Evolutionary conservation across 2,888 invertebrate genomes (phyloP), one percentile per base, ranked within the genome.

Genomic region (Amiota mariae): DNA sequence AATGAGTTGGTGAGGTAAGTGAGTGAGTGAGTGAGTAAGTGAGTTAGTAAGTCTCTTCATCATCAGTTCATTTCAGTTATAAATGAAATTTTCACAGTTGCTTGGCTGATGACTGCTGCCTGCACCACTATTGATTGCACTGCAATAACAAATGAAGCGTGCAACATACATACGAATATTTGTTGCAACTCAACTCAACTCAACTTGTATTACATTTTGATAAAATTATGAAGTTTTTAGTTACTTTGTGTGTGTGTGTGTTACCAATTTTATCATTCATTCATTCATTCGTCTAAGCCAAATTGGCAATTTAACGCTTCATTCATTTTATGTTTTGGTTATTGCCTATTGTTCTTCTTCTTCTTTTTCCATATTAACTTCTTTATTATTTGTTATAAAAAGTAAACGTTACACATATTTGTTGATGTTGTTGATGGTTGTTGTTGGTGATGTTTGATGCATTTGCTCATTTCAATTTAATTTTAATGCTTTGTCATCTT

Each of bases 241-340:
- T 57, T 57, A 2, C 10, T 59, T 59, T n/a, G 12, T n/a, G 11
- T 59, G 15, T 59, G 54, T 51, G 54, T 51, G 12, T n/a, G 12
- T n/a, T 20, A 20, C 20, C 59, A 20, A 59, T 18, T 59, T 59
- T 20, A 20, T 36, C 36, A 59, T 59, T 20, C 11, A 12, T 59
- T 59, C 59, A 15, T 24, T 24, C 24, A 24, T 3, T 59, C 18
- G 9, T 59, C 11, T 20, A 20, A 59, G 11, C 59, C 59, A 68
- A 68, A 68, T 68, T 68, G 67, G 20, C 54, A 68, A 68, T 68
- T 68, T 68, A 68, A 68, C 67, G 67, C 67, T 68, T 68, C 51
- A 68, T 54, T 68, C 67, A 68, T 24, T 68, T 54, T 68, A 10
- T 51, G 54, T 51, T 51, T 51, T 13, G n/a, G 0, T 12, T 51